These are phyloP conservation scores for Henricia sp. DNA, from an alignment of 53 echinoderm and acorn worm genomes.

Conservation along the genomic window DNA sequence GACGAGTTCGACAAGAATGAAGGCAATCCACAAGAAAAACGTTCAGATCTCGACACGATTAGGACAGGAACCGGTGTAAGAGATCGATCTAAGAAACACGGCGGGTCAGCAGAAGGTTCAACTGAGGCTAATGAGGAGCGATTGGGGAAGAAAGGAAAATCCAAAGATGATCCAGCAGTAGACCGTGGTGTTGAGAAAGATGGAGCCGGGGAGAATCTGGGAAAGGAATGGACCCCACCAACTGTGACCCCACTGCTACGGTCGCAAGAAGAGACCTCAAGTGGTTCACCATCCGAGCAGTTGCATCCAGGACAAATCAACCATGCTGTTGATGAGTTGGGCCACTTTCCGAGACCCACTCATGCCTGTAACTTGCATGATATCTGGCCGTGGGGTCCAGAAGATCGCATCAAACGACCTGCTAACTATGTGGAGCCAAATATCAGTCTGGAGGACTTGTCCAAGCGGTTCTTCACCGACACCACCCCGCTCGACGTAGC, in stretches of 20 bases:
- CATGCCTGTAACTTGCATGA: neutral
- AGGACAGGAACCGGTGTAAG: too few relatives aligned
- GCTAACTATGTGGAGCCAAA: constrained; percentile 32
- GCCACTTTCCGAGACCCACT: neutral
- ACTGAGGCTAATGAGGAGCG: too few relatives aligned
- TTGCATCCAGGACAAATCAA: neutral
- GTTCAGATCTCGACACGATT: too few relatives aligned
- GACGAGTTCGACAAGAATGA: too few relatives aligned
- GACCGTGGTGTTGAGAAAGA: neutral
- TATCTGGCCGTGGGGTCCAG: constrained; percentile 28
- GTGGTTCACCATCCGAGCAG: neutral
- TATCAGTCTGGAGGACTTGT: constrained; percentile 19
- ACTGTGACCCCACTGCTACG: neutral
- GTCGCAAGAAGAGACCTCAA: neutral
- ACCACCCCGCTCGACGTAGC: constrained; percentile 39
- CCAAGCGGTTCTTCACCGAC: constrained; percentile 22
- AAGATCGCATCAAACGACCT: constrained; percentile 24
- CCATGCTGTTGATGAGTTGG: neutral
- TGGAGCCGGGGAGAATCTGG: neutral
- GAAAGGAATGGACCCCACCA: neutral
- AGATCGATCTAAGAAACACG: too few relatives aligned
- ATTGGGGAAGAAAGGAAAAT: too few relatives aligned
- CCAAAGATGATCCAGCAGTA: too few relatives aligned
- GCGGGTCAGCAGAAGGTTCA: too few relatives aligned
- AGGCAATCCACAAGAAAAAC: too few relatives aligned